Percentiles rank a stretch among this genome's conserved stretches.
Evolutionary conservation across 2,113 vertebrate genomes (phyloP).

Genomic region (Triplophysa tibetana): DNA sequence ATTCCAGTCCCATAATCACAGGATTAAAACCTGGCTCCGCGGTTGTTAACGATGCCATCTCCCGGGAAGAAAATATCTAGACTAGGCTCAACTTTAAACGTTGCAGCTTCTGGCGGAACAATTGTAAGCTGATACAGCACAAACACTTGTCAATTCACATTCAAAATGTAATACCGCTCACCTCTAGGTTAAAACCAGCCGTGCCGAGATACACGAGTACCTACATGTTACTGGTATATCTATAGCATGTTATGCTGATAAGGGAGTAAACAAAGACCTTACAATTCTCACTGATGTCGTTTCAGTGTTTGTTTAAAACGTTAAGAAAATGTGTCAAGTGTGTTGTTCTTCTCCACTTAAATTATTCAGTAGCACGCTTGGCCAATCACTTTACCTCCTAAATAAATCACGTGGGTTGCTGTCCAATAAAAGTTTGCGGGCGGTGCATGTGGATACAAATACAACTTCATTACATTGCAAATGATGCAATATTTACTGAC

Average conservation of each 20-base stretch:
- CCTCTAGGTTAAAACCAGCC: slow-evolving; percentile 24
- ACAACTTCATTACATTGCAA: neutral
- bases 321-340: neutral
- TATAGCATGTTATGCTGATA: neutral
- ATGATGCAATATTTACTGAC: slow-evolving; percentile 9
- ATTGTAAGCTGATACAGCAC: slow-evolving; percentile 36
- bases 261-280: neutral
- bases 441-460: neutral
- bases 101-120: slow-evolving; percentile 1
- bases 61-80: neutral
- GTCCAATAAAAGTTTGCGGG: slow-evolving; percentile 22
- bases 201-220: slow-evolving; percentile 5
- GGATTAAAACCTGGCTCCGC: slow-evolving; percentile 66
- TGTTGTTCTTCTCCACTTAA: slow-evolving; percentile 1
- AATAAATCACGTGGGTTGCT: neutral
- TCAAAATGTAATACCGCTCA: slow-evolving; percentile 20
- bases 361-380: neutral
- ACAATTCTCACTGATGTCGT: neutral
- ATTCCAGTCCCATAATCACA: slow-evolving; percentile 68
- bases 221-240: slow-evolving; percentile 14
- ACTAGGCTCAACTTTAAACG: slow-evolving; percentile 24
- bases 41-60: slow-evolving; percentile 73
- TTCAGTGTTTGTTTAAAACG: neutral
- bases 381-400: neutral
- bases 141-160: slow-evolving; percentile 11